A percentile compares a stretch with the other conserved stretches of the same genome.
phyloP scores from a whole-genome alignment of 2,113 vertebrate species.

The Plecturocebus donacophilus region DNA sequence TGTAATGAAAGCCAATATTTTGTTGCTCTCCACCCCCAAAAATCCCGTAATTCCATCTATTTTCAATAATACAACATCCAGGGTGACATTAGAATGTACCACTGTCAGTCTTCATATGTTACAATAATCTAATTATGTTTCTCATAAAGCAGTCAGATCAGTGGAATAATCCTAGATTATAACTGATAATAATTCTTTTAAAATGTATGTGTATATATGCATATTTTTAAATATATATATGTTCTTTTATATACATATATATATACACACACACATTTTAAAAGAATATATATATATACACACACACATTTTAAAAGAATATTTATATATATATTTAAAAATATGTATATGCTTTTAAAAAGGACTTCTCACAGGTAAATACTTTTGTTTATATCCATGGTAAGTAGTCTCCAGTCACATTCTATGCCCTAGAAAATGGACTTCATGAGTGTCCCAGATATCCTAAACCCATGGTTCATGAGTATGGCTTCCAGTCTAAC shows the following conservation, averaged over 20 bases:
- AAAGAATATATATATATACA: no score
- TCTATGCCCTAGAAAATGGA: background rate
- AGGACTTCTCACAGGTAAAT: background rate
- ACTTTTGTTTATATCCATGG: background rate
- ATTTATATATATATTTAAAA: background rate
- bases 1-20: background rate
- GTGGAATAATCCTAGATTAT: background rate
- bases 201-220: background rate
- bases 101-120: background rate
- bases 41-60: no score
- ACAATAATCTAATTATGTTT: background rate
- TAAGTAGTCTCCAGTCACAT: background rate
- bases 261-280: no score
- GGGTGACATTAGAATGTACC: background rate
- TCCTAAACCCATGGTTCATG: background rate
- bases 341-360: background rate
- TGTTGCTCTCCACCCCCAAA: background rate
- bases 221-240: no score
- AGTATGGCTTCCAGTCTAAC: background rate
- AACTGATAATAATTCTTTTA: background rate
- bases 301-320: no score
- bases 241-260: background rate
- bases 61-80: background rate
- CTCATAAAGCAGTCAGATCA: background rate
- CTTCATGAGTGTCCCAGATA: background rate